Evolutionary conservation across 92 coral and sea anemone genomes (phyloP).

Genomic region (Scolanthus callimorphus): DNA sequence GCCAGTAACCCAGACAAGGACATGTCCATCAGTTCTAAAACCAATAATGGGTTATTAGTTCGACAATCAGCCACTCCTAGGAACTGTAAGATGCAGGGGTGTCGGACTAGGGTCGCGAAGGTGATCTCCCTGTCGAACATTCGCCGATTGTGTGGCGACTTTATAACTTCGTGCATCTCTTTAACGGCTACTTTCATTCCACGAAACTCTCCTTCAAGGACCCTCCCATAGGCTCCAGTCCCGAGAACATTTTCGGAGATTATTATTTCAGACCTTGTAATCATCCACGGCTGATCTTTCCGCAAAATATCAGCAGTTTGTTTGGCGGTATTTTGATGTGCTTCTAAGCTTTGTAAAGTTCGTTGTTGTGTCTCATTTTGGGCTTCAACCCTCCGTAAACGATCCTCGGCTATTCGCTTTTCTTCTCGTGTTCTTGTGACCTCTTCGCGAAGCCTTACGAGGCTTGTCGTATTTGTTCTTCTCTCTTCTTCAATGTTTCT

Average conservation of each 20-base stretch:
- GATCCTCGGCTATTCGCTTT: slow-evolving; percentile 51
- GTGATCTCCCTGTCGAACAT: slow-evolving; percentile 78
- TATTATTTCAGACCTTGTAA: slow-evolving; percentile 50
- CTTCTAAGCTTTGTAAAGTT: slow-evolving; percentile 55
- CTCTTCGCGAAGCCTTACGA: slow-evolving; percentile 20
- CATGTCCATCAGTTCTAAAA: slow-evolving; percentile 84
- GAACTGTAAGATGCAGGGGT: slow-evolving; percentile 78
- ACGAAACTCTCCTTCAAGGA: slow-evolving; percentile 73
- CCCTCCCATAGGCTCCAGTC: slow-evolving; percentile 90
- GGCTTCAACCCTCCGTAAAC: slow-evolving; percentile 44
- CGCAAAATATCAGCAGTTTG: slow-evolving; percentile 52
- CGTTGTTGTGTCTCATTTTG: slow-evolving; percentile 44
- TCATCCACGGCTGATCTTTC: slow-evolving; percentile 78
- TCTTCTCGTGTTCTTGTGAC: slow-evolving; percentile 45
- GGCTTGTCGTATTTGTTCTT: not conserved
- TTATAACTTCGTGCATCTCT: slow-evolving; percentile 76
- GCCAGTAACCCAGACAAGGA: slow-evolving; percentile 54
- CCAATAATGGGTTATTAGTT: slow-evolving; percentile 49
- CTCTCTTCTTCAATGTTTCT: slow-evolving; percentile 46
- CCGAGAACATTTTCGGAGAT: slow-evolving; percentile 71
- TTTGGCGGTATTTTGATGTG: slow-evolving; percentile 47
- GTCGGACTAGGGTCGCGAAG: slow-evolving; percentile 69
- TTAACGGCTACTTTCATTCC: slow-evolving; percentile 80
- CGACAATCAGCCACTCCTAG: slow-evolving; percentile 73
- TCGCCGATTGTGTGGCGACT: slow-evolving; percentile 65